Evolutionary conservation across 2,113 vertebrate species (phyloP).

Genomic region (Vidua macroura): DNA sequence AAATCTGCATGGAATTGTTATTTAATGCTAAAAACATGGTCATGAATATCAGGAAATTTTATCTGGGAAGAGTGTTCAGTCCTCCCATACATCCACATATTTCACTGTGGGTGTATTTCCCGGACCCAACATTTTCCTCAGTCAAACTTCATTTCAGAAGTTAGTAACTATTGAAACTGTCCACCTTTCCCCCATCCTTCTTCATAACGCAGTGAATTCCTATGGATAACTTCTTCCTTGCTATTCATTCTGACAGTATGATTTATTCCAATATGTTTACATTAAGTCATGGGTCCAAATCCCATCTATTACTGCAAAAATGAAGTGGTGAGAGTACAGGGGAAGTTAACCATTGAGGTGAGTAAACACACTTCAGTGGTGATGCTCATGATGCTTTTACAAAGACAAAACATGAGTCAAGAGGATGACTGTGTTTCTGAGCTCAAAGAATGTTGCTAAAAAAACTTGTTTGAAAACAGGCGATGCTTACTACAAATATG

Average conservation of each 20-base stretch:
- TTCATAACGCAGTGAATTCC: not conserved
- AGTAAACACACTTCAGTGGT: not conserved
- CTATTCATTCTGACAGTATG: not conserved
- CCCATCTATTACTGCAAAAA: not conserved
- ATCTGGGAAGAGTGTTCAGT: not conserved
- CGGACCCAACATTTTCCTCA: not conserved
- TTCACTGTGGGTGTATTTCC: not conserved
- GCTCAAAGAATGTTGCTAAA: not conserved
- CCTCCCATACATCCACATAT: not conserved
- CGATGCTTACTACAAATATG: not conserved
- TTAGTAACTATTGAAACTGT: not conserved
- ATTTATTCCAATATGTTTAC: not conserved
- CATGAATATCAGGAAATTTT: not conserved
- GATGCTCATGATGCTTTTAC: not conserved
- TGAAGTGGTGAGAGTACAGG: not conserved
- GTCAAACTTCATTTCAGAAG: not conserved
- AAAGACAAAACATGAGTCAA: not conserved
- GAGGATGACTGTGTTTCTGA: not conserved
- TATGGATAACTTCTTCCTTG: not conserved
- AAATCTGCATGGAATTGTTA: not conserved
- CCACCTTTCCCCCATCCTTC: not conserved
- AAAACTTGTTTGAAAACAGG: not conserved
- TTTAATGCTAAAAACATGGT: not conserved
- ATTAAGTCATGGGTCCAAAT: not conserved
- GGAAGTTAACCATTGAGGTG: not conserved